phyloP scores from a whole-genome alignment of 1,140 invertebrate genomes.

The Leucophenga varia region DNA sequence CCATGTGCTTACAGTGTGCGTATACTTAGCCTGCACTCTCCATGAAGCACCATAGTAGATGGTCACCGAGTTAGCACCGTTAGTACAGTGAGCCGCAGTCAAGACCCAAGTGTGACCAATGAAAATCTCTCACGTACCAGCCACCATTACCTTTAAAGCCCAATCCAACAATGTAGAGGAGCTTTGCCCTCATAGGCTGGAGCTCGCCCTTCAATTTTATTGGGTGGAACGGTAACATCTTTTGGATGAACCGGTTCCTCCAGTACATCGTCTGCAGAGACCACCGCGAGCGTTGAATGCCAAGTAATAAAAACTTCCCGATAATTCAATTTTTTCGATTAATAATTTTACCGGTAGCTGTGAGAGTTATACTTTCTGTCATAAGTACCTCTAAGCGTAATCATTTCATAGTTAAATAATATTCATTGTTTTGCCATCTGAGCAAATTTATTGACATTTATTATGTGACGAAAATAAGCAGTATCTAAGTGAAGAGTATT shows the following conservation, averaged over 20 bases:
- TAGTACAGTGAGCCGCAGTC: conserved; percentile 61
- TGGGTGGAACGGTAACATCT: neutral
- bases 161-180: conserved; percentile 58
- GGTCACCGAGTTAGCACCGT: neutral
- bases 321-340: too few relatives aligned
- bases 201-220: conserved; percentile 10
- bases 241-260: neutral
- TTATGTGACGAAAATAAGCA: too few relatives aligned
- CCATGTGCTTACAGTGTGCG: neutral
- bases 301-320: conserved; percentile 10
- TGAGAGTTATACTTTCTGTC: too few relatives aligned
- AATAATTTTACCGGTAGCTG: too few relatives aligned
- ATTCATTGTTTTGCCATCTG: too few relatives aligned
- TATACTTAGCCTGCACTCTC: conserved; percentile 1
- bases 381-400: too few relatives aligned
- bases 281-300: conserved; percentile 2
- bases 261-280: conserved; percentile 1
- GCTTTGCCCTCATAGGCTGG: conserved; percentile 46
- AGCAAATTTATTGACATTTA: too few relatives aligned
- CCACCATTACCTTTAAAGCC: conserved; percentile 29
- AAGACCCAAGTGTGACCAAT: conserved; percentile 59
- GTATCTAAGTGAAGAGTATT: too few relatives aligned
- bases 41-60: conserved; percentile 10
- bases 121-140: conserved; percentile 62
- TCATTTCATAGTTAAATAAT: too few relatives aligned